A percentile compares a stretch with the other conserved stretches of the same genome.
These are phyloP conservation scores for Dunckerocampus dactyliophorus DNA, from an alignment of 2,113 vertebrate species.

Conservation along the genomic window DNA sequence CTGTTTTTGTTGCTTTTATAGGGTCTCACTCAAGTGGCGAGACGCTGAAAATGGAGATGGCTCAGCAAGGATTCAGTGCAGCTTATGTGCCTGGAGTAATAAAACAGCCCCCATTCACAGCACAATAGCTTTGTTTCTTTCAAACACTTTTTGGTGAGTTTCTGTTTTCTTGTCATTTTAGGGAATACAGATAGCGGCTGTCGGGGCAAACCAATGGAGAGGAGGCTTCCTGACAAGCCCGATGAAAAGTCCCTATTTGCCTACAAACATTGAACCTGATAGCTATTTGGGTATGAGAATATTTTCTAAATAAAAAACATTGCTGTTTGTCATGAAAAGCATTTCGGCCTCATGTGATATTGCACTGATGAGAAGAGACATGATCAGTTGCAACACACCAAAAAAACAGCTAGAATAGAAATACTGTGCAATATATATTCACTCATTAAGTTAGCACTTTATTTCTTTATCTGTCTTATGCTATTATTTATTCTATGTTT, in stretches of 20 bases:
- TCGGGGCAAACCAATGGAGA: slow-evolving; percentile 69
- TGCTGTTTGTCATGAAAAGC: background rate
- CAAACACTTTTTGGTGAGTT: too few species aligned
- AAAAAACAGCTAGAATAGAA: too few species aligned
- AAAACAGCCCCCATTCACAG: background rate
- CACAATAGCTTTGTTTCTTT: too few species aligned
- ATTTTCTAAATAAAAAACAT: background rate
- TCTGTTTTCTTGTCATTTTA: background rate
- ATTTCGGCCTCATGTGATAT: too few species aligned
- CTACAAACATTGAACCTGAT: background rate
- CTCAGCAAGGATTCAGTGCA: slow-evolving; percentile 64
- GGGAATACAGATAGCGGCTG: slow-evolving; percentile 41
- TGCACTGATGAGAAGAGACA: too few species aligned
- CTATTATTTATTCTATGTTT: too few species aligned
- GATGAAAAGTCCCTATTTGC: background rate
- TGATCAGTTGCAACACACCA: too few species aligned
- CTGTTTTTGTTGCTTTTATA: slow-evolving; percentile 22
- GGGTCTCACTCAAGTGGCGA: slow-evolving; percentile 60
- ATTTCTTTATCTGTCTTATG: too few species aligned
- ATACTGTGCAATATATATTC: too few species aligned
- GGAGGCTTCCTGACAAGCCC: slow-evolving; percentile 37
- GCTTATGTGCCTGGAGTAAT: slow-evolving; percentile 42
- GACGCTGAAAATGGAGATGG: slow-evolving; percentile 64
- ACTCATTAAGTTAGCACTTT: too few species aligned
- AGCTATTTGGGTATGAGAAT: slow-evolving; percentile 64